Evolutionary conservation across 2,113 vertebrate genomes (phyloP), one percentile per base, ranked within the genome.

Genomic region (Aspidoscelis tigris): DNA sequence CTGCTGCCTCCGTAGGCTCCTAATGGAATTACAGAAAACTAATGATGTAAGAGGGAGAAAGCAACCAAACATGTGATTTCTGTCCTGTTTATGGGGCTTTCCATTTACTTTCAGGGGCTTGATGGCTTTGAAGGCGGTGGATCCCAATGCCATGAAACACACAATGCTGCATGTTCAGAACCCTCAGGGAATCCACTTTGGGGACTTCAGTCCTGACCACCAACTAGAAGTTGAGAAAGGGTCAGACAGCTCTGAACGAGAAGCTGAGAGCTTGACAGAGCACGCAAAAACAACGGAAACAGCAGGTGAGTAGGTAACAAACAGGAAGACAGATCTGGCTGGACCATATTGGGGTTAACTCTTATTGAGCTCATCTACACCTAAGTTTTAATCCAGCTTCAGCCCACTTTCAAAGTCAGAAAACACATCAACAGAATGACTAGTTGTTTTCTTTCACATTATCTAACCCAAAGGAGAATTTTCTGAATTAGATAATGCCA

Each of bases 171-270:
- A 41, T 21, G 58, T 80, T 21, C 4, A 14, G 1, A 24, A 80
- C n/a, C 77, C 83, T 22, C n/a, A 79, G 14, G 77, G 83, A 14
- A 1, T 85, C 76, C 50, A 0, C 3, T 74, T 53, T 85, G 77
- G 44, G 12, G 43, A 85, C 21, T 85, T 85, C 8, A 10, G 8
- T 64, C 20, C 50, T 74, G 26, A 53, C 24, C 20, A 6, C 0
- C 41, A 21, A 43, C 10, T n/a, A 1, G 55, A 68, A 53, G 43
- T n/a, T 53, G 22, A 11, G 5, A 39, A 72, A 9, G 43, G 43
- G 12, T 2, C 2, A n/a, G 26, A 73, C 20, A 50, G 3, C n/a
- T 65, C 44, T 61, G 41, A 53, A 73, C 2, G 5, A 26, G 26
- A 73, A 41, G 20, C 4, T 64, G 43, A 24, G 58, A 73, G 7